Evolutionary conservation across 2,113 vertebrate genomes (phyloP), one percentile per base, ranked within the genome.

Genomic region (Ammospiza nelsoni): DNA sequence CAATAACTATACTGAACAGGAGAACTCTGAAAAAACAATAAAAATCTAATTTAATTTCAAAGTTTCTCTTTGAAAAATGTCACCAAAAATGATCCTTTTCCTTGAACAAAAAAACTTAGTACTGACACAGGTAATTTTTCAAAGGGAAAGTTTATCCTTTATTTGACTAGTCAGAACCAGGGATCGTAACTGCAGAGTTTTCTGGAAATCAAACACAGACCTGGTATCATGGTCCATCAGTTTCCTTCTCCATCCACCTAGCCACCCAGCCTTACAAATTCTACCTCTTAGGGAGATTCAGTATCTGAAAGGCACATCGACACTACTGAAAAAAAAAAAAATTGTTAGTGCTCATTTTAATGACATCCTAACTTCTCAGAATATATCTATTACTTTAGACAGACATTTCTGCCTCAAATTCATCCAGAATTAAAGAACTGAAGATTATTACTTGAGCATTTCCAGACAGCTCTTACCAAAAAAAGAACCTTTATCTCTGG

Each of bases 21-120:
- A 78, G 14, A 91, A 91, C 81, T 61, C 18, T 82, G 52, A 61
- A 92, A 92, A 86, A 89, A 20, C 31, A 93, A 88, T 76, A 73
- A 80, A 76, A 86, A 39, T 6, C 9, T 68, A 29, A 89, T 69
- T 93, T 69, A 7, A 83, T 87, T 89, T 84, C n/a, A 15, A 90
- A 78, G 43, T 63, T 89, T 75, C 37, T 35, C 14, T 71, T 59
- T 87, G 48, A 92, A 94, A 90, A 89, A 71, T 15, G 6, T 35
- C 52, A 67, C 37, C 1, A 13, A 85, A 82, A 85, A 55, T 24
- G 7, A 73, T 76, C 46, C 5, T 43, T 74, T 88, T 22, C 14
- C 25, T 87, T 59, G 31, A 89, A 48, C 6, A 78, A 75, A 77
- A 93, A 69, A 18, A 2, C 0, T 3, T 6, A 6, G 15, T 57